Evolutionary conservation across 1,140 invertebrate genomes (phyloP).

Genomic region (Phortica variegata): DNA sequence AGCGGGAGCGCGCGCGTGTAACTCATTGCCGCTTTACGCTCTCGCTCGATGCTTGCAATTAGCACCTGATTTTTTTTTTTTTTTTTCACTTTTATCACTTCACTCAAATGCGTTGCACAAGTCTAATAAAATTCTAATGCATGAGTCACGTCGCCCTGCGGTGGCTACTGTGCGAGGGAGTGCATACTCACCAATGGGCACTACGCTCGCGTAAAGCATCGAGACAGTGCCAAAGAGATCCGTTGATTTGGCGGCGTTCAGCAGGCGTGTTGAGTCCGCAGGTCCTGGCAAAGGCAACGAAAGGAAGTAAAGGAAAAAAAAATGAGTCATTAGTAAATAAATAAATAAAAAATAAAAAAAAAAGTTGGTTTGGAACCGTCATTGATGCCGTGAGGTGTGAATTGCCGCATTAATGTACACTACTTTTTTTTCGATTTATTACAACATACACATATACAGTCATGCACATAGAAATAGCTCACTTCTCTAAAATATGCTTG

Average conservation of each 20-base stretch:
- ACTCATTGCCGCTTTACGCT: constrained; percentile 23
- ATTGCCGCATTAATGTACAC: constrained; percentile 1
- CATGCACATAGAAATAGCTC: no score
- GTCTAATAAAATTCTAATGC: not conserved
- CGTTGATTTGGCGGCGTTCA: constrained; percentile 43
- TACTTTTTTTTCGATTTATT: no score
- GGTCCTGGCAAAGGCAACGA: constrained; percentile 27
- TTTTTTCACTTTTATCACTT: no score
- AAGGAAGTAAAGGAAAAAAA: not conserved
- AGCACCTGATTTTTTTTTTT: constrained; percentile 30
- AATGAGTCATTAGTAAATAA: not conserved
- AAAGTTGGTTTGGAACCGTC: no score
- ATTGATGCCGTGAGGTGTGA: constrained; percentile 6
- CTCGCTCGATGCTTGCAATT: constrained; percentile 40
- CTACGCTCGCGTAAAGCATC: constrained; percentile 43
- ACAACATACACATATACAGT: no score
- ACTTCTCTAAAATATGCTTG: no score
- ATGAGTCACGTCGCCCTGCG: not conserved
- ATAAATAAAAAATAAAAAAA: constrained; percentile 14
- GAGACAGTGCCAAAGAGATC: constrained; percentile 52
- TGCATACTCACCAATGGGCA: constrained; percentile 43
- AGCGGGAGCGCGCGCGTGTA: not conserved
- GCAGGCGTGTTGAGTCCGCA: constrained; percentile 49
- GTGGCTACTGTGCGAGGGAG: constrained; percentile 29
- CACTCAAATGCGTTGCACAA: no score